Conservation (phyloP, 1,140 invertebrate genomes). For the Trichogramma pretiosum region DNA sequence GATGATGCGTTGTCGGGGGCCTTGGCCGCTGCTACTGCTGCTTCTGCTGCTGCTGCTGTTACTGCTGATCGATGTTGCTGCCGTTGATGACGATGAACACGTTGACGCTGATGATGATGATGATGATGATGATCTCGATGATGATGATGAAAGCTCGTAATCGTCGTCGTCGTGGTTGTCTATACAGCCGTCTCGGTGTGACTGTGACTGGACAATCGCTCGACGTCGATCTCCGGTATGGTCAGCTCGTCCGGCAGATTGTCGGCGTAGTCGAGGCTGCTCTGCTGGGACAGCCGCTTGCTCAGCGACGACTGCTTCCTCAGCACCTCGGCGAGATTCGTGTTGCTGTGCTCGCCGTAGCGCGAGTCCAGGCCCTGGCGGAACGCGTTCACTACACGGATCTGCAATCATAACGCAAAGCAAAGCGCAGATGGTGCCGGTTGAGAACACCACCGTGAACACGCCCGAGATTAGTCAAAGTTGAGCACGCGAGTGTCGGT, state of each 20-base stretch:
- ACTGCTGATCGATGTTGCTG: too few species aligned
- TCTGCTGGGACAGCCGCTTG: slow-evolving; percentile 81
- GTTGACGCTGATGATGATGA: too few species aligned
- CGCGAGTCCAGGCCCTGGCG: slow-evolving; percentile 94
- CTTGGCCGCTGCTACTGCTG: too few species aligned
- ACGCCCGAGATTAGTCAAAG: slow-evolving; percentile 14
- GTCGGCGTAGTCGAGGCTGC: slow-evolving; percentile 85
- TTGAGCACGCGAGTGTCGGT: not conserved
- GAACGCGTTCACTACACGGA: slow-evolving; percentile 98
- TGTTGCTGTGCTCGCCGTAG: slow-evolving; percentile 82
- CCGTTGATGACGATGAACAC: too few species aligned
- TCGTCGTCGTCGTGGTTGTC: too few species aligned
- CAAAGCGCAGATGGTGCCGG: slow-evolving; percentile 10
- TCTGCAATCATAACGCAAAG: slow-evolving; percentile 58
- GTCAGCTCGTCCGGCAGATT: slow-evolving; percentile 78
- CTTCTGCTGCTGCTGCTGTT: too few species aligned
- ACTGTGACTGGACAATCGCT: slow-evolving; percentile 81
- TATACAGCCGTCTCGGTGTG: slow-evolving; percentile 89
- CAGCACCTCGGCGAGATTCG: slow-evolving; percentile 78
- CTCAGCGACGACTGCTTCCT: slow-evolving; percentile 83
- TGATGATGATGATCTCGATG: too few species aligned
- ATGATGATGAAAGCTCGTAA: too few species aligned
- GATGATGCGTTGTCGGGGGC: too few species aligned
- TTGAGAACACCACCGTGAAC: too few species aligned
- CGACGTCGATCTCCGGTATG: slow-evolving; percentile 82